phyloP scores from a whole-genome alignment of 2,888 invertebrate genomes.

The Ochlodes sylvanus region DNA sequence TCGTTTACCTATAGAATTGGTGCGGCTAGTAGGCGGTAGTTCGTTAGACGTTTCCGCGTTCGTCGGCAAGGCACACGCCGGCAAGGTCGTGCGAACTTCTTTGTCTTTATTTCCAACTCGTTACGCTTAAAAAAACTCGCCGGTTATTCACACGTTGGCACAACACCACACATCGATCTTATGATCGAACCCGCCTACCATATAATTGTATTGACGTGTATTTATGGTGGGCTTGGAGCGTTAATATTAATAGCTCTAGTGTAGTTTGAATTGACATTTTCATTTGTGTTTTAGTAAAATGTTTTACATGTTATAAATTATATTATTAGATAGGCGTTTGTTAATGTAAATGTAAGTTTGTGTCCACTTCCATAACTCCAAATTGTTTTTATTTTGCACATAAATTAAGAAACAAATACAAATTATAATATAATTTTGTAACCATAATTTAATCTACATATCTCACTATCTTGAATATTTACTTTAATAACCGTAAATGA shows the following conservation, averaged over 20 bases:
- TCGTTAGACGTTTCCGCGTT: conserved; percentile 61
- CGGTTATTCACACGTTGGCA: conserved; percentile 50
- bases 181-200: conserved; percentile 26
- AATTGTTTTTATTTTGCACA: no score
- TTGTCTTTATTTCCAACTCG: conserved; percentile 70
- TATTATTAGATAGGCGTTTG: no score
- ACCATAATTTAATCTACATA: no score
- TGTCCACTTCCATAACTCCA: no score
- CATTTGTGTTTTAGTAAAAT: no score
- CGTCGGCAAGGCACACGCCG: conserved; percentile 48
- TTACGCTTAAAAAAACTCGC: conserved; percentile 45
- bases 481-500: no score
- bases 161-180: conserved; percentile 24
- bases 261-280: not conserved
- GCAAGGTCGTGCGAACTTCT: conserved; percentile 80
- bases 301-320: no score
- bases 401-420: no score
- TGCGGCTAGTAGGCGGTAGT: conserved; percentile 76
- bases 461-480: no score
- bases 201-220: conserved; percentile 24
- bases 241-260: no score
- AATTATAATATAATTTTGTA: no score
- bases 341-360: no score
- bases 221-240: conserved; percentile 6
- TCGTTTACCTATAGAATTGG: conserved; percentile 58